Percentiles rank a stretch among this genome's conserved stretches.
Conservation (phyloP, 2,888 invertebrate species). For the Ecdyonurus torrentis region DNA sequence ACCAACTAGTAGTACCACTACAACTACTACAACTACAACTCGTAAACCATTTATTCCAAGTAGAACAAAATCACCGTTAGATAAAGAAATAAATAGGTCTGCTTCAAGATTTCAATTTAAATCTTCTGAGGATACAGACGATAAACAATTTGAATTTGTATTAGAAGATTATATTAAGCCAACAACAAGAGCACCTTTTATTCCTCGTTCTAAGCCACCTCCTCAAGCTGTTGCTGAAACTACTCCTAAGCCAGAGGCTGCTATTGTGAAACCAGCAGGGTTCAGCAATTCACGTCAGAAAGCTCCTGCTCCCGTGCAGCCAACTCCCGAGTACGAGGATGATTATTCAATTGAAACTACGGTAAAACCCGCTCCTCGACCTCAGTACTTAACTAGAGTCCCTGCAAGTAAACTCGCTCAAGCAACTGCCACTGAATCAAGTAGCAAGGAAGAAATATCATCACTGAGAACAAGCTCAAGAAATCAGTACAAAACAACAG, state of each 20-base stretch:
- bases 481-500: background rate
- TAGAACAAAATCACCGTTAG: background rate
- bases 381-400: background rate
- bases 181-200: background rate
- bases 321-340: background rate
- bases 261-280: background rate
- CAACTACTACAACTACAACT: background rate
- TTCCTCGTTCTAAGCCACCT: background rate
- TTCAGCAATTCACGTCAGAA: background rate
- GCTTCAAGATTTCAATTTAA: constrained; percentile 41
- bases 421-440: background rate
- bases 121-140: constrained; percentile 23
- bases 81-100: background rate
- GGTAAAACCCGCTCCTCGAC: background rate
- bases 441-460: background rate
- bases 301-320: background rate
- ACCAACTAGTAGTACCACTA: background rate
- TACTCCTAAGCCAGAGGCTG: too few relatives aligned
- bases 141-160: background rate
- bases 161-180: background rate
- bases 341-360: background rate
- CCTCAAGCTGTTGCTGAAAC: background rate
- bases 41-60: background rate
- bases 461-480: background rate
- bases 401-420: background rate